These are phyloP conservation scores for Agapornis roseicollis DNA, from an alignment of 2,113 vertebrate species.

Conservation along the genomic window DNA sequence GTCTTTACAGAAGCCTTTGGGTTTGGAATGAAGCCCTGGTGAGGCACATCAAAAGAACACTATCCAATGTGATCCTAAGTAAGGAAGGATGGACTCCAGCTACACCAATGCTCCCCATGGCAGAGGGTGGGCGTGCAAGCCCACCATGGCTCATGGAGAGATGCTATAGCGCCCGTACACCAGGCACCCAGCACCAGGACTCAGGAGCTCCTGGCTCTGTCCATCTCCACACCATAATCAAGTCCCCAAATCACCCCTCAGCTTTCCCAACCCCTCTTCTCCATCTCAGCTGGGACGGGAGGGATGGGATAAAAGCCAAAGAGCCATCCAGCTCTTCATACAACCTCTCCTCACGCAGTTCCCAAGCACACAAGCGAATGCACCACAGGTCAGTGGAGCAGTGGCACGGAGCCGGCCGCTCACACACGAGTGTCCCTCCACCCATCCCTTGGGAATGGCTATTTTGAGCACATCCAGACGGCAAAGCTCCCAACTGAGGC, in stretches of 20 bases:
- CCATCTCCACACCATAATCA: neutral
- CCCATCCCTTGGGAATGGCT: neutral
- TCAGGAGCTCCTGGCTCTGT: neutral
- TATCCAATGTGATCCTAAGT: accelerated
- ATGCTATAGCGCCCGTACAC: accelerated
- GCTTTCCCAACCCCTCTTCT: neutral
- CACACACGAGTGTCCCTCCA: neutral
- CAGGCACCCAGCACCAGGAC: neutral
- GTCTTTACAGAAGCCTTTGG: neutral
- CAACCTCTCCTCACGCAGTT: accelerated
- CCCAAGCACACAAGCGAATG: neutral
- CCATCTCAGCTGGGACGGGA: neutral
- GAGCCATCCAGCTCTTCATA: neutral
- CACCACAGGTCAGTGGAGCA: neutral
- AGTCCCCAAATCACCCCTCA: neutral
- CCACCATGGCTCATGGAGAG: neutral
- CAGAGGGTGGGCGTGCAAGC: accelerated
- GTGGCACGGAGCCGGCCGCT: accelerated
- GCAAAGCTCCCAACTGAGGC: neutral
- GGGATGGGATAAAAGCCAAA: neutral
- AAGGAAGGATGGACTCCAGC: neutral
- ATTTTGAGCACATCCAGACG: neutral
- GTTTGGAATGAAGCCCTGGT: neutral
- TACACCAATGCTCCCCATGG: accelerated
- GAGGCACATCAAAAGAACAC: neutral